Percentiles rank a stretch among this genome's conserved stretches.
phyloP scores from a whole-genome alignment of 2,797 vertebrate genomes.

The Rhinella marina region DNA sequence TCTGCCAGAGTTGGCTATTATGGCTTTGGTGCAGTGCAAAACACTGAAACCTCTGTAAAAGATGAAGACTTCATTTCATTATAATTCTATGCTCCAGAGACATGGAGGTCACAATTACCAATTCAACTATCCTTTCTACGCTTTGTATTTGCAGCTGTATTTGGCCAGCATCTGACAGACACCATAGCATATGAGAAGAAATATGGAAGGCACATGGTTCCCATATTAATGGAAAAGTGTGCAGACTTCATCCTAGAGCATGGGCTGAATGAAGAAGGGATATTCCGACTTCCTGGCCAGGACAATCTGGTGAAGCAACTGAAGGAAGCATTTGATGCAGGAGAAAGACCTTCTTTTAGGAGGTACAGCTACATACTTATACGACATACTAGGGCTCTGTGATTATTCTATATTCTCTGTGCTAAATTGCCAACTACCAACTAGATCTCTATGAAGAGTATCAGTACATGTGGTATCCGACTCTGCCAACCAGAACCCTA shows the following conservation, averaged over 20 bases:
- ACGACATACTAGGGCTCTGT: background rate
- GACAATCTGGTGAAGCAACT: conserved; percentile 93
- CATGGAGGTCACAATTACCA: no score
- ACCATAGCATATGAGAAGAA: conserved; percentile 86
- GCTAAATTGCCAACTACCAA: background rate
- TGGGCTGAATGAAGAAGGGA: conserved; percentile 89
- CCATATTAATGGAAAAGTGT: conserved; percentile 92
- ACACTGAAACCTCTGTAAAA: no score
- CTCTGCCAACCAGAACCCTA: background rate
- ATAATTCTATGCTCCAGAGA: no score
- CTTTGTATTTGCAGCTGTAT: conserved; percentile 73
- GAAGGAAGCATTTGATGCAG: conserved; percentile 90
- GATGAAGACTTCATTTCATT: no score
- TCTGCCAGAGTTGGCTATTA: no score
- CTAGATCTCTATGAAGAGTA: background rate
- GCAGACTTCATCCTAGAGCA: conserved; percentile 87
- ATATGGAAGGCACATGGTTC: conserved; percentile 84
- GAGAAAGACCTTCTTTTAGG: conserved; percentile 91
- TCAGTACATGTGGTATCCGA: background rate
- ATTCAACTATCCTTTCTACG: background rate
- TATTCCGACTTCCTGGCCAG: conserved; percentile 96
- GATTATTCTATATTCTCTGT: background rate
- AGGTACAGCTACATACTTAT: conserved; percentile 71
- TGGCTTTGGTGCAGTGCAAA: no score
- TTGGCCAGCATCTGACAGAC: conserved; percentile 86